Evolutionary conservation across 2,113 vertebrate species (phyloP), one percentile per base, ranked within the genome.

Genomic region (Chroicocephalus ridibundus): DNA sequence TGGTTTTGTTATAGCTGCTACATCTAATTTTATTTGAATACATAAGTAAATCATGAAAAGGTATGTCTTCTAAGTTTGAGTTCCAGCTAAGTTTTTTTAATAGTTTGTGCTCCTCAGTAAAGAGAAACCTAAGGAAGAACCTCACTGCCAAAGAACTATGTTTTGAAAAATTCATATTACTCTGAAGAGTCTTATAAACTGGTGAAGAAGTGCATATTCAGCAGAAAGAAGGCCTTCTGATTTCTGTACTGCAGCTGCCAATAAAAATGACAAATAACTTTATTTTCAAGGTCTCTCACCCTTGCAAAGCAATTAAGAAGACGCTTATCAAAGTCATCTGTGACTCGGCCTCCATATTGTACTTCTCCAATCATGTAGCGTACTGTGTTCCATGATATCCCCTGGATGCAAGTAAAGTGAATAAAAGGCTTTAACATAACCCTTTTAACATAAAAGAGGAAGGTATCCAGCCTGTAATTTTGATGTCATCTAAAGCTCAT

Each of bases 361-460:
- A 98, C 98, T 95, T 98, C 98, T 97, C 98, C 98, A 42, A 98
- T 98, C 98, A 98, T 98, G 94, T 98, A 98, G 61, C 87, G 94
- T 15, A 98, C 96, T 1, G 98, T 98, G 44, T 90, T 98, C 98
- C 98, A 98, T 0, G 98, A 98, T 36, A 98, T 97, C 12, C 98
- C 98, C 98, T 98, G 94, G 61, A 52, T 93, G 52, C n/a, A 91
- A 66, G 57, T 6, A 71, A 93, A 72, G 51, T 46, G 94, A 94
- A 60, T 27, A 44, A 86, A 76, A 75, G 40, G 27, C 6, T 58
- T 1, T 4, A 21, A 11, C 46, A 46, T 46, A 46, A 46, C 46
- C 46, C 46, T 93, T 86, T 76, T 9, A 79, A 55, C 29, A 21
- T 15, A 16, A 21, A 54, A 77, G 24, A 81, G 78, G 11, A 54